Percentiles rank a stretch among this genome's conserved stretches.
These are phyloP conservation scores for Falco punctatus DNA, from an alignment of 2,113 vertebrate genomes.

Conservation along the genomic window DNA sequence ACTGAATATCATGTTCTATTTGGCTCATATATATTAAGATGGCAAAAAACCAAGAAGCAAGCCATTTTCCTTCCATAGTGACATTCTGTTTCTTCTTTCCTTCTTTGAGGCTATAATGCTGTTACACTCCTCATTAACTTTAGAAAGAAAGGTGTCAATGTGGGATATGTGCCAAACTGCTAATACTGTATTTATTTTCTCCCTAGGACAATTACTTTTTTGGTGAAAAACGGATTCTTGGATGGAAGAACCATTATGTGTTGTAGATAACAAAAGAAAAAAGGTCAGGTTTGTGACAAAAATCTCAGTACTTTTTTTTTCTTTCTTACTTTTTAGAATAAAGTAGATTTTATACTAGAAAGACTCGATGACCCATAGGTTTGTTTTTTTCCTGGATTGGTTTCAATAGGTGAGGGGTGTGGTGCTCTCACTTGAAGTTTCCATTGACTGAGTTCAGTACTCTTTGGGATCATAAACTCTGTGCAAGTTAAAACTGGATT, in stretches of 20 bases:
- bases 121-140: neutral
- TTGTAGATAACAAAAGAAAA: neutral
- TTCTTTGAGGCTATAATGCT: neutral
- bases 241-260: neutral
- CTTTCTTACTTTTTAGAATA: neutral
- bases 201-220: neutral
- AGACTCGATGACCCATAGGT: neutral
- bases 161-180: neutral
- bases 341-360: neutral
- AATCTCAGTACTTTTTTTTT: neutral
- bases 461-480: neutral
- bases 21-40: neutral
- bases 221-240: neutral
- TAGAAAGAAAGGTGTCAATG: neutral
- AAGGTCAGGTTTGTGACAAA: neutral
- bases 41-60: neutral
- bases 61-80: neutral
- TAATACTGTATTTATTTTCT: neutral
- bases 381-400: neutral
- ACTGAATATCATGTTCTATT: neutral
- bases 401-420: conserved; percentile 9
- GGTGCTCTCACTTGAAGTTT: neutral
- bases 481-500: neutral
- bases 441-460: neutral
- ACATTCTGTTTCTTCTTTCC: neutral